Evolutionary conservation across 2,888 invertebrate species (phyloP).

Genomic region (Choreutis nemorana): DNA sequence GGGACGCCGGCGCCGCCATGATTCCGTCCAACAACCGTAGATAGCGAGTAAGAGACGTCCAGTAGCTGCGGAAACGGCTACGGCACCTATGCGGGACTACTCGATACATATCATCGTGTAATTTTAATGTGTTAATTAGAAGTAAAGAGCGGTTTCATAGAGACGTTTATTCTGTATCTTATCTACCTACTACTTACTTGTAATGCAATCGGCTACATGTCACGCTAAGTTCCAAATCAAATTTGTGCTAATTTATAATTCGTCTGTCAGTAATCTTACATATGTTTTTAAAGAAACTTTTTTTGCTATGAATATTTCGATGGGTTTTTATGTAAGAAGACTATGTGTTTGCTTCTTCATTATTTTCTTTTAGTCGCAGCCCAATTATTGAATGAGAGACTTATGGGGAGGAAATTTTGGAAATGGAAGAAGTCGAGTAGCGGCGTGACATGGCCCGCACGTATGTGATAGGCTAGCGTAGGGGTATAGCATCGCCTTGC

Average conservation of each 20-base stretch:
- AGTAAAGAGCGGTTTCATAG: constrained; percentile 64
- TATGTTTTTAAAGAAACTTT: no score
- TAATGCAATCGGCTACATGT: constrained; percentile 60
- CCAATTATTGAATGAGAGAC: no score
- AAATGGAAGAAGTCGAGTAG: constrained; percentile 50
- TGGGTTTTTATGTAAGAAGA: no score
- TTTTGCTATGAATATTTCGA: no score
- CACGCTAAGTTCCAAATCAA: constrained; percentile 42
- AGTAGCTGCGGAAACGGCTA: constrained; percentile 66
- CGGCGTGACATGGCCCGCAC: constrained; percentile 60
- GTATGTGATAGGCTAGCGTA: constrained; percentile 60
- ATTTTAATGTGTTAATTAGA: constrained; percentile 68
- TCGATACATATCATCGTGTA: constrained; percentile 77
- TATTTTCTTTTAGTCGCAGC: no score
- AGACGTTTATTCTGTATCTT: constrained; percentile 65
- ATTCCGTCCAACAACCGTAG: constrained; percentile 68
- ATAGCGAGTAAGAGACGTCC: constrained; percentile 67
- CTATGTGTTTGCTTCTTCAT: no score
- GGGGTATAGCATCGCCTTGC: constrained; percentile 62
- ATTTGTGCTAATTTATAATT: no score
- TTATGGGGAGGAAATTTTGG: no score
- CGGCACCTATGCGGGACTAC: constrained; percentile 72
- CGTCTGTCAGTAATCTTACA: no score
- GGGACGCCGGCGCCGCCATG: constrained; percentile 55
- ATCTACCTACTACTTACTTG: constrained; percentile 42